Evolutionary conservation across 2,888 invertebrate species (phyloP), one percentile per base, ranked within the genome.

Genomic region (Anagyrus pseudococci): DNA sequence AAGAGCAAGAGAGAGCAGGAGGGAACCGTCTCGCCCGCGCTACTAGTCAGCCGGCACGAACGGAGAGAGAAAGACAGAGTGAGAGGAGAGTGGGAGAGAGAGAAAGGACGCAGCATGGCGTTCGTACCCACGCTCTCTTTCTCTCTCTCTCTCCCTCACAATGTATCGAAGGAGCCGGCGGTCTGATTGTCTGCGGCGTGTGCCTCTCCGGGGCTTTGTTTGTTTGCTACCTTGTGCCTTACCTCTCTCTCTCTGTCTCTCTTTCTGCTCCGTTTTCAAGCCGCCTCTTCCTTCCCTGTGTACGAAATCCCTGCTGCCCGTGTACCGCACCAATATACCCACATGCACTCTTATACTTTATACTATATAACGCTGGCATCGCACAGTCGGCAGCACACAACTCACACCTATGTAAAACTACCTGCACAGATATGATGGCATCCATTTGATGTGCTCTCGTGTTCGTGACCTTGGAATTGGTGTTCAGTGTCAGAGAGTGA

Each of bases 401-500:
- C 2, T 17, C 47, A 52, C 40, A 10, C 13, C 44, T 49, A 26
- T 49, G 44, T 48, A 44, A 19, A 2, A 10, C n/a, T n/a, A n/a
- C n/a, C n/a, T 29, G 29, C 29, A 29, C 29, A 10, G 6, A 29
- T n/a, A n/a, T n/a, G 23, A 48, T 17, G 54, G 48, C 62, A 46
- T 41, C 53, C 58, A 26, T 49, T 56, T 56, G 56, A 61, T 62
- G 55, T 58, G 52, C 55, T 64, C 62, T 4, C 10, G 63, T 64
- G 67, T 55, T 65, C 66, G 63, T 62, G 60, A 63, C 67, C 65
- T 65, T 65, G 65, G 58, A 61, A 57, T 60, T 60, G 62, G 62
- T 64, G 62, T 58, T 54, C 66, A 60, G 62, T 60, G 63, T 63
- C 49, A 41, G 50, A 50, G 20, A 56, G 56, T 25, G 50, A 23